Evolutionary conservation across 2,888 invertebrate genomes (phyloP), one percentile per base, ranked within the genome.

Genomic region (Hypomecis atomaria): DNA sequence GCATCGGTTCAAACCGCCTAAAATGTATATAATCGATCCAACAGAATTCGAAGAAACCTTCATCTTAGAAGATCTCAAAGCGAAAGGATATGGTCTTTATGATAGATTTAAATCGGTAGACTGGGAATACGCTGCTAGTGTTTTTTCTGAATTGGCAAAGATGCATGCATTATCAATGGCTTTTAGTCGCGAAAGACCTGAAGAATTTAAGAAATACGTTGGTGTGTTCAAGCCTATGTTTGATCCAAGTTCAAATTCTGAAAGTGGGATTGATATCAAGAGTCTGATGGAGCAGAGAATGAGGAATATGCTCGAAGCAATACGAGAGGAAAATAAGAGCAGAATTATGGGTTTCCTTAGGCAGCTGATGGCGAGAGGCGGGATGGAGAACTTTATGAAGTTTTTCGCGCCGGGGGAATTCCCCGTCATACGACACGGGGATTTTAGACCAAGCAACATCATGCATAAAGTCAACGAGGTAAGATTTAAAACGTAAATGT

Each of bases 381-480:
- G 57, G 4, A 8, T 38, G 3, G 56, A 63, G 6, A 6, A 4
- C 4, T 10, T 62, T 1, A 2, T 38, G 38, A 70, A 70, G 40
- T 69, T 44, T 52, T 63, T 13, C n/a, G 7, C 6, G 7, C 53
- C 54, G 4, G 48, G 44, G 50, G 57, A 62, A 1, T 13, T 23
- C 43, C 7, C 45, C 11, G 59, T 67, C 9, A 43, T 70, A 9
- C 34, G 37, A 10, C 70, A 70, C 13, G 73, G 74, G 1, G 81
- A 81, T 65, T 79, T 56, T 50, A 68, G 75, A 33, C 73, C 73
- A 5, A 78, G 75, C 60, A 81, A 81, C 40, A 52, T 81, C 23
- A 72, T 79, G 77, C 76, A 78, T 40, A 74, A 63, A 66, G n/a
- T 54, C 0, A 54, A 67, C 37, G 62, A 72, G 47, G 75, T 76